Evolutionary conservation across 2,797 vertebrate species (phyloP), one percentile per base, ranked within the genome.

Genomic region (Sciaenops ocellatus): DNA sequence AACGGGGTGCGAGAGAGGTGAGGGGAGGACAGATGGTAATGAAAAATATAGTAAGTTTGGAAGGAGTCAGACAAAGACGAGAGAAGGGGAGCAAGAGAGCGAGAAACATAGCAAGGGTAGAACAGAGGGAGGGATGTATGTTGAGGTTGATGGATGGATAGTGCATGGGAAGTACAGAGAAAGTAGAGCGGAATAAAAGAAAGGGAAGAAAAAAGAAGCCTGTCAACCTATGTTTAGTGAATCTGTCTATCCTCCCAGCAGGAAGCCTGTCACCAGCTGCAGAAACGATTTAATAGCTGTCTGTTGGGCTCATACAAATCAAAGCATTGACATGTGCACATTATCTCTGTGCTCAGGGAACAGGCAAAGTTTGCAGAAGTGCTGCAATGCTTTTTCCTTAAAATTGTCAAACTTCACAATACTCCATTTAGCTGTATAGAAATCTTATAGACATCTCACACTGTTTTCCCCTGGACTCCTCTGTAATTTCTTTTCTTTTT

Each of bases 191-290:
- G 92, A 91, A 93, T 85, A 87, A 91, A 92, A 93, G 88, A 92
- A 90, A 90, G 83, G 83, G 86, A 76, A 90, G 92, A 91, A 89
- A 91, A 93, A 88, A 94, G 92, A 94, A 95, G 94, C 93, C 89
- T 94, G 94, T 95, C 94, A 94, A 93, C 93, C 93, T 91, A 93
- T 94, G 92, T 95, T 95, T 94, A 92, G 93, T 90, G 94, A 93
- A 93, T 93, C 87, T 87, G 93, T 93, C 92, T 91, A 76, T 94
- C 87, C 92, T 91, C 90, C 65, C 90, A 94, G 92, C 93, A 92
- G 92, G 92, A 91, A 74, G 86, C 89, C 90, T 94, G 94, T 95
- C 95, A 94, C 85, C 89, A 90, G 91, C 89, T 90, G 87, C 82
- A 89, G 82, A 91, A 92, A 94, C 87, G 80, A 92, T 95, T 95